Percentiles rank a stretch among this genome's conserved stretches.
phyloP scores from a whole-genome alignment of 1,140 invertebrate species.

The Wasmannia auropunctata region DNA sequence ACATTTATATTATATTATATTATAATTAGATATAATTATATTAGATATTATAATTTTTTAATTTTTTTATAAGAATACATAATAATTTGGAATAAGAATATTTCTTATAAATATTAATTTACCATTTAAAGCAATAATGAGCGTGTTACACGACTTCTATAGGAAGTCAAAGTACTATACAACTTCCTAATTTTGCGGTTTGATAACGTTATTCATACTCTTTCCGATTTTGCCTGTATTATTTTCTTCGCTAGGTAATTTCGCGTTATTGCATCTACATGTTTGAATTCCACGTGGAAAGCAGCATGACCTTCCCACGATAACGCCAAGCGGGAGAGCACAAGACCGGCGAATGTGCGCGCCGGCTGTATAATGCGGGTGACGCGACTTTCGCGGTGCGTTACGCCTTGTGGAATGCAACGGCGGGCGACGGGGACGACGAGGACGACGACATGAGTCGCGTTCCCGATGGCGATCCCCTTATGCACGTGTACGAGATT shows the following conservation, averaged over 20 bases:
- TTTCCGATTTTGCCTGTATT: neutral
- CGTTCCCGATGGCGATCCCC: slow-evolving; percentile 16
- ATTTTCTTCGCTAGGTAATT: slow-evolving; percentile 1
- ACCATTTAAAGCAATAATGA: neutral
- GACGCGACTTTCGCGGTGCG: slow-evolving; percentile 46
- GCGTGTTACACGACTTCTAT: neutral
- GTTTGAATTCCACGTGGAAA: slow-evolving; percentile 41
- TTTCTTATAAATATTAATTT: neutral
- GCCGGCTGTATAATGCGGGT: neutral
- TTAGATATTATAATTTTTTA: too few species aligned
- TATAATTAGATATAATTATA: too few species aligned
- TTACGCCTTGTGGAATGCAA: slow-evolving; percentile 51
- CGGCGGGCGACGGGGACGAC: neutral
- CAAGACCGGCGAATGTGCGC: slow-evolving; percentile 35
- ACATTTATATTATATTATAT: too few species aligned
- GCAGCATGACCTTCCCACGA: slow-evolving; percentile 53
- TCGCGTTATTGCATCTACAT: neutral
- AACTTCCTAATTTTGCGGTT: neutral
- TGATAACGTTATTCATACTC: neutral
- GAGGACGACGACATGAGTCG: slow-evolving; percentile 30
- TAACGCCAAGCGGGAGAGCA: slow-evolving; percentile 40
- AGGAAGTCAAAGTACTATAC: neutral
- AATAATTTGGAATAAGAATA: neutral
- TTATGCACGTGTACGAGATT: slow-evolving; percentile 42
- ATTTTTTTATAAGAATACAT: neutral